Conservation (phyloP, 2,888 invertebrate genomes). For the Drosophila ochracea region DNA sequence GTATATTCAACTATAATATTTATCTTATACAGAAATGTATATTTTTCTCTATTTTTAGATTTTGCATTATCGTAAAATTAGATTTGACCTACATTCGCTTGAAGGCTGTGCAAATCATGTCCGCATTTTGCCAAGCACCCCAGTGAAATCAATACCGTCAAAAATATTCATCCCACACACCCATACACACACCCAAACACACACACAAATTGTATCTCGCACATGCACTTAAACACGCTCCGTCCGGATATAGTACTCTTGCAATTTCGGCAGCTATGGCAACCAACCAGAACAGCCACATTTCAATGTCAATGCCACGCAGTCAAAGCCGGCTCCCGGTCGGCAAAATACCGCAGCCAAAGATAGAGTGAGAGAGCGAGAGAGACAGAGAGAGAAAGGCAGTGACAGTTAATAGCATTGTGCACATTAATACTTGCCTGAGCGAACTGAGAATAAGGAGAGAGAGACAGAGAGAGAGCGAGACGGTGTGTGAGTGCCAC, state of each 20-base stretch:
- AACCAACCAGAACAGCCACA: constrained; percentile 28
- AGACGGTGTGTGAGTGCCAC: constrained; percentile 3
- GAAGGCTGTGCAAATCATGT: constrained; percentile 13
- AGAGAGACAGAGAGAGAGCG: neutral
- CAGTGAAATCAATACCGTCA: constrained; percentile 51
- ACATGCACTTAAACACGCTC: constrained; percentile 25
- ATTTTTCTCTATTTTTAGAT: constrained; percentile 14
- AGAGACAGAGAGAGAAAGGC: neutral
- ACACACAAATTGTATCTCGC: neutral
- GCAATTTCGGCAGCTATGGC: constrained; percentile 49
- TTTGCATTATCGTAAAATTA: constrained; percentile 47
- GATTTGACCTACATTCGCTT: constrained; percentile 51
- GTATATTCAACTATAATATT: neutral
- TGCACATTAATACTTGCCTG: neutral
- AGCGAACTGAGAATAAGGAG: constrained; percentile 6
- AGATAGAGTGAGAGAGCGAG: neutral
- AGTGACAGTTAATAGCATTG: constrained; percentile 13
- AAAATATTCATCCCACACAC: neutral
- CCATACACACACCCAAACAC: neutral
- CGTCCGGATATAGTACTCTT: constrained; percentile 17
- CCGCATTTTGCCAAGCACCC: constrained; percentile 22
- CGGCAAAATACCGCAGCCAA: constrained; percentile 14
- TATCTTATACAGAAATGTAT: neutral
- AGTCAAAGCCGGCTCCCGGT: constrained; percentile 18
- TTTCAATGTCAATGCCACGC: constrained; percentile 53